Conservation (phyloP, 2,888 invertebrate species). For the Platerodrilus igneus region DNA sequence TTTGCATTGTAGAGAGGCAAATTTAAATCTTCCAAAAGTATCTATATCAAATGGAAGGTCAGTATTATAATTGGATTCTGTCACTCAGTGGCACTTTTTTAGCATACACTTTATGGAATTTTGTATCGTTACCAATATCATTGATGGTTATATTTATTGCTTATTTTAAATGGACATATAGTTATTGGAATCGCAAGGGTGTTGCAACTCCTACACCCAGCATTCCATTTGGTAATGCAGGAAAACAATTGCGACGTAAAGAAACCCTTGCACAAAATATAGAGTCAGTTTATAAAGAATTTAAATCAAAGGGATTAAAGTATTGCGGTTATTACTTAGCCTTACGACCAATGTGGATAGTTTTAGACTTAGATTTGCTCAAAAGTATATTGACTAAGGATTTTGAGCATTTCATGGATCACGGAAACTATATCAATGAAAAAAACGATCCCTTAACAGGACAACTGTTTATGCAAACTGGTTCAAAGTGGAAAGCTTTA, state of each 20-base stretch:
- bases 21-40: too few relatives aligned
- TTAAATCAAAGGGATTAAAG: slow-evolving; percentile 12
- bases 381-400: slow-evolving; percentile 53
- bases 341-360: slow-evolving; percentile 16
- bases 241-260: slow-evolving; percentile 14
- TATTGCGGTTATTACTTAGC: slow-evolving; percentile 21
- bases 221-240: slow-evolving; percentile 32
- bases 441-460: slow-evolving; percentile 53
- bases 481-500: slow-evolving; percentile 56
- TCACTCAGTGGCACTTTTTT: too few relatives aligned
- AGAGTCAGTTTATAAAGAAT: slow-evolving; percentile 10
- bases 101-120: too few relatives aligned
- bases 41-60: too few relatives aligned
- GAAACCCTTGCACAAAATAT: slow-evolving; percentile 12
- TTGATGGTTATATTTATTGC: too few relatives aligned
- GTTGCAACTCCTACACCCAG: slow-evolving; percentile 20
- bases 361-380: slow-evolving; percentile 21
- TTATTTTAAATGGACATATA: slow-evolving; percentile 17
- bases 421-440: slow-evolving; percentile 54
- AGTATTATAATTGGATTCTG: too few relatives aligned
- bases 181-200: slow-evolving; percentile 20
- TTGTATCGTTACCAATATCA: too few relatives aligned
- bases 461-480: slow-evolving; percentile 52
- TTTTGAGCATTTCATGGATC: slow-evolving; percentile 56
- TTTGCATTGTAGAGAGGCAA: too few relatives aligned